Evolutionary conservation across 2,113 vertebrate genomes (phyloP), one percentile per base, ranked within the genome.

Genomic region (Promerops cafer): DNA sequence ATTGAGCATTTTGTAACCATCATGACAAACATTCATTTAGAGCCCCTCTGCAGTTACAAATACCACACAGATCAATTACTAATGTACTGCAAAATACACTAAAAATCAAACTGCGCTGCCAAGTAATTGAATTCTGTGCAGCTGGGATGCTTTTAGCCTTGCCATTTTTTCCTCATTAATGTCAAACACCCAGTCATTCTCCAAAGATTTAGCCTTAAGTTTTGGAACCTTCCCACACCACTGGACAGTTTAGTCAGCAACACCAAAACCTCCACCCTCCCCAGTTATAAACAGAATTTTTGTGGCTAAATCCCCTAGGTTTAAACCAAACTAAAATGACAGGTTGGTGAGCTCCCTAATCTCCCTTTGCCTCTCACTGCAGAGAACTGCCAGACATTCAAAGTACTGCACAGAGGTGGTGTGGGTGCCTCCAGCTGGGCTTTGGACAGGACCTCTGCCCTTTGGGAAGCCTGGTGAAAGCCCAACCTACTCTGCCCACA

Each of bases 1-100:
- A 92, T 52, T 75, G 82, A 95, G 92, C 87, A 70, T 94, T 95
- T 96, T 95, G 84, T 94, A 96, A 83, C 90, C 87, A 78, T 86
- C 64, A 71, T 23, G 49, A 75, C 71, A 92, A 93, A 96, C 82
- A 81, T 90, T 90, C 90, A 92, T 96, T 94, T 80, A 54, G 7
- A 86, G 60, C 17, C 81, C 52, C 69, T 92, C 56, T 83, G 79
- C 68, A 86, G 79, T 90, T 93, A 93, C 53, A 94, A 93, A 93
- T 92, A 80, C 59, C 63, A 60, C 76, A 91, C 39, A 83, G 85
- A 95, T 95, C 94, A 87, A 94, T 94, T 95, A 96, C 88, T 93
- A 78, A 93, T 83, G 83, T 71, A 87, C 76, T 92, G 57, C 60
- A 93, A 96, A 94, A 89, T 60, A 89, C 69, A 88, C 85, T 75